These are phyloP conservation scores for Euura saliciscinereae DNA, from an alignment of 1,140 invertebrate species.

Conservation along the genomic window DNA sequence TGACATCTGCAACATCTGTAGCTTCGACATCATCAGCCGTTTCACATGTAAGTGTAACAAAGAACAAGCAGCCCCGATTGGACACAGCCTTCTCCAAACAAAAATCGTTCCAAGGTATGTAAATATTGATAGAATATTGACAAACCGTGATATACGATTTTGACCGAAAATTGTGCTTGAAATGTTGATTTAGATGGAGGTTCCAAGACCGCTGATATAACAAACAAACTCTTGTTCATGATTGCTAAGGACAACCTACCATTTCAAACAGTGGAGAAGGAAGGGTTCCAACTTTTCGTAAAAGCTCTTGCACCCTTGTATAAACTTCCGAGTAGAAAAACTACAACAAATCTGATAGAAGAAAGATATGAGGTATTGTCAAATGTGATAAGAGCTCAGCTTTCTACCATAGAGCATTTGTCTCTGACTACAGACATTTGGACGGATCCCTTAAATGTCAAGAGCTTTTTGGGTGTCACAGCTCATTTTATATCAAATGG, in stretches of 20 bases:
- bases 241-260: conserved; percentile 46
- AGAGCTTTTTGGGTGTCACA: conserved; percentile 40
- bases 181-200: background rate
- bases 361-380: conserved; percentile 45
- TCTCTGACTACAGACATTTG: conserved; percentile 44
- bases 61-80: background rate
- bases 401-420: conserved; percentile 22
- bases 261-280: conserved; percentile 49
- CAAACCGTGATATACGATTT: background rate
- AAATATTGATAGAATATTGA: background rate
- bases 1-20: background rate
- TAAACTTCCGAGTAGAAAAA: conserved; percentile 43
- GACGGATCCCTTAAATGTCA: conserved; percentile 35
- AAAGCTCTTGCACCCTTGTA: conserved; percentile 49
- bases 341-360: conserved; percentile 33
- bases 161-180: background rate
- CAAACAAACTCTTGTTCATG: conserved; percentile 34
- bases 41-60: conserved; percentile 1
- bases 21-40: conserved; percentile 5
- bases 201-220: conserved; percentile 19
- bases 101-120: background rate
- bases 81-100: background rate
- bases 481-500: conserved; percentile 26
- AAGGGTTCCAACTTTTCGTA: conserved; percentile 47
- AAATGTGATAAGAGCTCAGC: conserved; percentile 31